phyloP scores from a whole-genome alignment of 2,113 vertebrate genomes.

The Lampris megalopsis region DNA sequence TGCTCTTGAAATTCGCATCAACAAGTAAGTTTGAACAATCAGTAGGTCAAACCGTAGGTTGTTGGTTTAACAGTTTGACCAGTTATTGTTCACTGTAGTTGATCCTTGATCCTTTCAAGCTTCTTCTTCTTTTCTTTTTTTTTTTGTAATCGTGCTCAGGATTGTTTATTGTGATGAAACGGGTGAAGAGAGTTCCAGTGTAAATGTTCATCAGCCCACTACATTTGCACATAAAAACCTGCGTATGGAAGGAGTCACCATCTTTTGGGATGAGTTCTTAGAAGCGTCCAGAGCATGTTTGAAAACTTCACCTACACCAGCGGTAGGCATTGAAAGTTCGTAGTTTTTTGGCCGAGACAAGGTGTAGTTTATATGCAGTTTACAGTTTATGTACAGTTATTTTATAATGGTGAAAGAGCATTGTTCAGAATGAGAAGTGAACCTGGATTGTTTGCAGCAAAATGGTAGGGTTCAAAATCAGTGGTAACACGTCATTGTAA shows the following conservation, averaged over 20 bases:
- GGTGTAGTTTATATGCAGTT: background rate
- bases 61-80: background rate
- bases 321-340: constrained; percentile 78
- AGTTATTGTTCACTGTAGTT: background rate
- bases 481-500: no score
- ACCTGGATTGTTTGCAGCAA: no score
- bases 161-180: constrained; percentile 95
- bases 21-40: constrained; percentile 84
- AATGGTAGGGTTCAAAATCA: no score
- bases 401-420: no score
- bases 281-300: constrained; percentile 88
- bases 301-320: constrained; percentile 88
- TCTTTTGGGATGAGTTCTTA: constrained; percentile 97
- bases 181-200: constrained; percentile 88
- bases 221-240: constrained; percentile 95
- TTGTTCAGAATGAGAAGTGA: no score
- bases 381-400: no score
- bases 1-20: constrained; percentile 93
- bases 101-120: background rate
- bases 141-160: constrained; percentile 76
- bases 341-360: background rate
- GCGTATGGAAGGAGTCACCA: constrained; percentile 89
- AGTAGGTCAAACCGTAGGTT: background rate
- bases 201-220: constrained; percentile 94
- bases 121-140: background rate